phyloP scores from a whole-genome alignment of 2,113 vertebrate species.

The Cheilinus undulatus region DNA sequence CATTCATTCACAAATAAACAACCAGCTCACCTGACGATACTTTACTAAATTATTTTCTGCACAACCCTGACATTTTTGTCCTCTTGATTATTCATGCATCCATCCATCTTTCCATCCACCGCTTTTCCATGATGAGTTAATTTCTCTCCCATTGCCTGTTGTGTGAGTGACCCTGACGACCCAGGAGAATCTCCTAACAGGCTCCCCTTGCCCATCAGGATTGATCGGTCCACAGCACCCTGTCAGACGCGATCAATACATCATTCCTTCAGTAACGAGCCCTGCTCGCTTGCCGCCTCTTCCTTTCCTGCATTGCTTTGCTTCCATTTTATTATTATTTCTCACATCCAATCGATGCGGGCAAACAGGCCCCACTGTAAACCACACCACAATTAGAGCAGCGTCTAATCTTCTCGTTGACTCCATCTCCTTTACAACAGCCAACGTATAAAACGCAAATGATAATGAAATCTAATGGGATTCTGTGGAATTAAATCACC shows the following conservation, averaged over 20 bases:
- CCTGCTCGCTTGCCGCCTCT: slow-evolving; percentile 61
- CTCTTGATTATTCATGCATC: slow-evolving; percentile 41
- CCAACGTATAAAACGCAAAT: slow-evolving; percentile 72
- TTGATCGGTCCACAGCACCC: slow-evolving; percentile 90
- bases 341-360: slow-evolving; percentile 85
- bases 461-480: slow-evolving; percentile 78
- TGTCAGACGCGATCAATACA: slow-evolving; percentile 94
- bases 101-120: slow-evolving; percentile 48
- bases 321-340: slow-evolving; percentile 88
- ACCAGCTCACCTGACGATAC: background rate
- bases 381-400: slow-evolving; percentile 89
- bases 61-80: slow-evolving; percentile 18
- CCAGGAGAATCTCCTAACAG: slow-evolving; percentile 86
- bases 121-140: slow-evolving; percentile 83
- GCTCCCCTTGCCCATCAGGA: slow-evolving; percentile 82
- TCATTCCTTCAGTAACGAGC: slow-evolving; percentile 92
- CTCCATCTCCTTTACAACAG: slow-evolving; percentile 62
- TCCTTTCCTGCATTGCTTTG: slow-evolving; percentile 83
- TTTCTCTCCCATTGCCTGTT: slow-evolving; percentile 83
- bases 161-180: slow-evolving; percentile 83
- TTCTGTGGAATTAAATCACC: slow-evolving; percentile 72
- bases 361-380: slow-evolving; percentile 87
- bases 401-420: slow-evolving; percentile 83
- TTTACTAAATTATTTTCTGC: slow-evolving; percentile 28
- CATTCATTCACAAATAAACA: slow-evolving; percentile 19